Conservation (phyloP, 2,888 invertebrate genomes). For the Pandemis heparana region DNA sequence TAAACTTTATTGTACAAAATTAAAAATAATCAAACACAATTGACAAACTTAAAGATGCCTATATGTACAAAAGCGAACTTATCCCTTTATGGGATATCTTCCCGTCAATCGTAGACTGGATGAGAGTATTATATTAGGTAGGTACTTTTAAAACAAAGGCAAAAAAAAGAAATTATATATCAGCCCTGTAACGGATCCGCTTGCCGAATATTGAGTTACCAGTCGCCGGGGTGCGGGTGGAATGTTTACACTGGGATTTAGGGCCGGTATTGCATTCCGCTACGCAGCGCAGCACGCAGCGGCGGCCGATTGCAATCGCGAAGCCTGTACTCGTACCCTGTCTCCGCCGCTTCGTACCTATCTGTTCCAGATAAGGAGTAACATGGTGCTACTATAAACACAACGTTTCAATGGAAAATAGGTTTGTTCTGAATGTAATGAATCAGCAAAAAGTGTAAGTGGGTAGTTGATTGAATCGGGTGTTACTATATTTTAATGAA, state of each 20-base stretch:
- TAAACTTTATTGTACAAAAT: too few relatives aligned
- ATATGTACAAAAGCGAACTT: too few relatives aligned
- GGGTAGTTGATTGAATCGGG: too few relatives aligned
- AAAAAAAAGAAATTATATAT: background rate
- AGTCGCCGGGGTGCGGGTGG: slow-evolving; percentile 66
- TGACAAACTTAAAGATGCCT: too few relatives aligned
- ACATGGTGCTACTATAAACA: background rate
- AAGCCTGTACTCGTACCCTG: background rate
- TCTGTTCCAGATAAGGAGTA: slow-evolving; percentile 3
- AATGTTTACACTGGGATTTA: slow-evolving; percentile 78
- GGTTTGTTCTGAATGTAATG: background rate
- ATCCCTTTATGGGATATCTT: too few relatives aligned
- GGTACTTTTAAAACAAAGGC: too few relatives aligned
- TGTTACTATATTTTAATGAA: too few relatives aligned
- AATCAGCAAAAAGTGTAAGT: background rate
- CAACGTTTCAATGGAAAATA: background rate
- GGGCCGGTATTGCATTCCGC: slow-evolving; percentile 79
- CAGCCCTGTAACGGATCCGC: slow-evolving; percentile 52
- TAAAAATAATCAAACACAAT: too few relatives aligned
- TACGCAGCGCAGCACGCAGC: slow-evolving; percentile 51
- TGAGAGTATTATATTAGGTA: too few relatives aligned
- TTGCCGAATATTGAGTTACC: slow-evolving; percentile 71
- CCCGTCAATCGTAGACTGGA: too few relatives aligned
- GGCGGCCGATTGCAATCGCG: slow-evolving; percentile 10
- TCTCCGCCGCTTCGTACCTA: slow-evolving; percentile 1